Base-by-base conservation (phyloP, 2,113 vertebrate species). In the Halcyon senegalensis region DNA sequence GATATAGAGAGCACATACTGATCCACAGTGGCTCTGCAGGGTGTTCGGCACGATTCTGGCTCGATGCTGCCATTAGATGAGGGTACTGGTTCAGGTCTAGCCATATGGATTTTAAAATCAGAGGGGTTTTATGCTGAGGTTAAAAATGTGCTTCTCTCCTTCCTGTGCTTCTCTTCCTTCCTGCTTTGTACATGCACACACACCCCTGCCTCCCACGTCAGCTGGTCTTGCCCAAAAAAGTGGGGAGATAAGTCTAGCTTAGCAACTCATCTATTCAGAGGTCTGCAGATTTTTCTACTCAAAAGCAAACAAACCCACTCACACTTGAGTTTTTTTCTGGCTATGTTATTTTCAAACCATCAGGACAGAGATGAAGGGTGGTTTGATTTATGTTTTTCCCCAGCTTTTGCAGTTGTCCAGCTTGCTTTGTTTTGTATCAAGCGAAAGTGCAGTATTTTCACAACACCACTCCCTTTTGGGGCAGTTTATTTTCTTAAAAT, bases 291-390 rank as follows among this genome's bases (percentile, higher is more conserved):
- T 94, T 92, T 91, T 82, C 63, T 94, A 17, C 70, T 91, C 74
- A 79, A 84, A 92, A 94, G 50, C 87, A 95, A 90, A 88, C 67
- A 95, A 94, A 93, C 55, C 72, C 82, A 82, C 81, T 63, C 68
- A 94, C 55, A 33, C 39, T 37, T 56, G 14, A 18, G 1, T 25
- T 64, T 39, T 43, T 84, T 87, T 78, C 37, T 86, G 51, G 16
- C 16, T 56, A 8, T 78, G 58, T 92, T 94, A 75, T 91, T 95
- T 96, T 95, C 87, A 91, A 76, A 39, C 74, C 64, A 70, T 88
- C 55, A 59, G 63, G 50, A 77, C 50, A 30, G 76, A 92, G 72
- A 88, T 66, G 63, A 94, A 89, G 81, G 58, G 66, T 78, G 62
- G 35, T 62, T 89, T 82, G 8, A 43, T 82, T 89, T 89, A 31